Evolutionary conservation across 2,888 invertebrate species (phyloP).

Genomic region (Temnothorax ravouxi): DNA sequence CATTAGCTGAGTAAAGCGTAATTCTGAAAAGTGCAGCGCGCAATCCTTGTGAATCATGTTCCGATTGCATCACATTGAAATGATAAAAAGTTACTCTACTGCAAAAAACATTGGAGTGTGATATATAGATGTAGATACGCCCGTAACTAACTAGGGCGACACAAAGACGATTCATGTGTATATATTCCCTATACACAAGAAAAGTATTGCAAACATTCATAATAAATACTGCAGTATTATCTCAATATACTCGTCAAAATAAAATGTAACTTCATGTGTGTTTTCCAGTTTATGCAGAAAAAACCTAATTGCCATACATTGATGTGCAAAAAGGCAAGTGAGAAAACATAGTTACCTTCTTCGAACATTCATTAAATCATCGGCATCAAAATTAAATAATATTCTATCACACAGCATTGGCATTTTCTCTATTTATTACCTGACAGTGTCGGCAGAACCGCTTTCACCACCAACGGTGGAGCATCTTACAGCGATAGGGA

Average conservation of each 20-base stretch:
- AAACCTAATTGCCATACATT: background rate
- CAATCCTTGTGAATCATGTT: conserved; percentile 39
- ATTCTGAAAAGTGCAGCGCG: conserved; percentile 1
- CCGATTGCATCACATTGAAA: conserved; percentile 7
- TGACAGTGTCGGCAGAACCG: conserved; percentile 95
- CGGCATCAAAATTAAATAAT: conserved; percentile 1
- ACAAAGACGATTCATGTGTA: background rate
- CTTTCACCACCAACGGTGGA: conserved; percentile 96
- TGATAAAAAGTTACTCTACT: conserved; percentile 21
- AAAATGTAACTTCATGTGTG: background rate
- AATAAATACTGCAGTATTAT: background rate
- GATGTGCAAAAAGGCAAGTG: background rate
- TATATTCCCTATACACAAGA: background rate
- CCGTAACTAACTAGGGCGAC: background rate
- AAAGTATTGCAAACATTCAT: conserved; percentile 8
- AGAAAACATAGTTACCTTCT: background rate
- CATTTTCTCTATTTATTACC: conserved; percentile 76
- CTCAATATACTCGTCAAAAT: background rate
- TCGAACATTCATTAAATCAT: conserved; percentile 29
- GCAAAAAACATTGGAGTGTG: conserved; percentile 6
- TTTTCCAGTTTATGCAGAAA: background rate
- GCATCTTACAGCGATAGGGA: conserved; percentile 92
- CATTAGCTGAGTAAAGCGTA: background rate
- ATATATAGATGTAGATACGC: background rate
- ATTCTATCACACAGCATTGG: background rate